These are phyloP conservation scores for Fopius arisanus DNA, from an alignment of 1,140 invertebrate species.

Conservation along the genomic window DNA sequence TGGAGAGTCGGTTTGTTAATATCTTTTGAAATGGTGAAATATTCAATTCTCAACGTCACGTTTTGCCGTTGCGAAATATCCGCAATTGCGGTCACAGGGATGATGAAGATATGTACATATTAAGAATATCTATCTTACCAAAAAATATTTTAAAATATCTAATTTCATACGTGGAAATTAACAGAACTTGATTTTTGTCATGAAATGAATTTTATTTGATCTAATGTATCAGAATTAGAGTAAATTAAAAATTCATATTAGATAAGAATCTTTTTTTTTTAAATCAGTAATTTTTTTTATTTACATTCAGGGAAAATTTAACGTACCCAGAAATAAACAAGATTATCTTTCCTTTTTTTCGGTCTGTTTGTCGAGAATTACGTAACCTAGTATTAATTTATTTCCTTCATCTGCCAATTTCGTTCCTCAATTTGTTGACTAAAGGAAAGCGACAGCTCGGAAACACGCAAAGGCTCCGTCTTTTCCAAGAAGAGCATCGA, in stretches of 20 bases:
- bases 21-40: background rate
- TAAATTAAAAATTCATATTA: too few species aligned
- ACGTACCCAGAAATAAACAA: background rate
- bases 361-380: background rate
- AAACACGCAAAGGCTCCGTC: background rate
- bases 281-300: too few species aligned
- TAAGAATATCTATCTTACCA: too few species aligned
- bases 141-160: too few species aligned
- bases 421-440: constrained; percentile 6
- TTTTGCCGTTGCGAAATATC: background rate
- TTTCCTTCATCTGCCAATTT: background rate
- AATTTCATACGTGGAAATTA: too few species aligned
- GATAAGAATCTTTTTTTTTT: background rate
- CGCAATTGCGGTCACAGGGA: background rate
- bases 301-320: too few species aligned
- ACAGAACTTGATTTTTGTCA: too few species aligned
- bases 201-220: too few species aligned
- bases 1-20: background rate
- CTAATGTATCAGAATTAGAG: too few species aligned
- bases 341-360: background rate
- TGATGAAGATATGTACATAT: too few species aligned
- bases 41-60: background rate
- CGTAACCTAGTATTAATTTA: background rate
- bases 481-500: constrained; percentile 3
- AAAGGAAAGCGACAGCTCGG: background rate